These are phyloP conservation scores for Perccottus glenii DNA, from an alignment of 2,113 vertebrate species.

Conservation along the genomic window DNA sequence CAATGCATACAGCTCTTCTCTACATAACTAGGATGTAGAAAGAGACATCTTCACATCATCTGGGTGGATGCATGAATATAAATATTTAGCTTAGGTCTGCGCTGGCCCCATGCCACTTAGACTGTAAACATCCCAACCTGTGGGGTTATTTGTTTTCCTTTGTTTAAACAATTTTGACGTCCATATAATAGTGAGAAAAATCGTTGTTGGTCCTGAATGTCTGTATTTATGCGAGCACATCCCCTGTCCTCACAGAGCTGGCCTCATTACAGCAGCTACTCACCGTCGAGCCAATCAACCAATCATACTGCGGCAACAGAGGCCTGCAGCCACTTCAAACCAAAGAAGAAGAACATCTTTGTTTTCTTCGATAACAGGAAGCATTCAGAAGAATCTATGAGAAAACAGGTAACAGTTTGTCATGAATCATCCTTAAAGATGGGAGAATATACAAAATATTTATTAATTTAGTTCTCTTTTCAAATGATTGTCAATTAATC, in stretches of 20 bases:
- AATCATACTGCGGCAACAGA: conserved; percentile 29
- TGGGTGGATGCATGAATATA: conserved; percentile 51
- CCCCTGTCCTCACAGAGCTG: conserved; percentile 65
- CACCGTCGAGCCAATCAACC: conserved; percentile 39
- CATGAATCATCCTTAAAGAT: too few species aligned
- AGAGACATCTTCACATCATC: background rate
- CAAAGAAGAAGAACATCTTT: conserved; percentile 4
- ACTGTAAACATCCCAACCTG: conserved; percentile 79
- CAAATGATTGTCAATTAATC: too few species aligned
- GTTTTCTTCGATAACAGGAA: background rate
- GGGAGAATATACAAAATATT: too few species aligned
- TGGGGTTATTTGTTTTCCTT: conserved; percentile 78
- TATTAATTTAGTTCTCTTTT: too few species aligned
- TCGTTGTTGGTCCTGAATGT: conserved; percentile 61
- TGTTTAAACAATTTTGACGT: conserved; percentile 81
- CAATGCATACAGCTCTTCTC: background rate
- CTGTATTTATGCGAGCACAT: conserved; percentile 78
- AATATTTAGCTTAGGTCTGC: conserved; percentile 64
- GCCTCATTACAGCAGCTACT: conserved; percentile 41
- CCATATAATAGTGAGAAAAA: conserved; percentile 79
- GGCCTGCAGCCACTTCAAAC: conserved; percentile 16
- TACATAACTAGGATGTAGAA: background rate
- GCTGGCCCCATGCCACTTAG: conserved; percentile 70
- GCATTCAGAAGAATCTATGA: background rate
- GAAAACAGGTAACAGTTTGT: background rate